These are phyloP conservation scores for pig (Sus scrofa) DNA, from an alignment of 2,113 vertebrate genomes.

Conservation along the genomic window T2T-Sscrofa CM000812.6:230509501-230510000, in stretches of 20 bases:
- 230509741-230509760: neutral
- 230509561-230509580: conserved; percentile 2
- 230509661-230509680: neutral
- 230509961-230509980: neutral
- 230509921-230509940: rapidly evolving
- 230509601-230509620: conserved; percentile 31
- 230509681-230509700: neutral
- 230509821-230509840: neutral
- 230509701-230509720: neutral
- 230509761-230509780: neutral
- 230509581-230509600: conserved; percentile 51
- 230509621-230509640: neutral
- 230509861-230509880: neutral
- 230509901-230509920: neutral
- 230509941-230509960: neutral
- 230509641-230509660: neutral
- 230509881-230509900: neutral
- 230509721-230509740: neutral
- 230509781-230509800: neutral
- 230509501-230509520: conserved; percentile 22
- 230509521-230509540: neutral
- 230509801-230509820: neutral
- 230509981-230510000: neutral
- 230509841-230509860: neutral
- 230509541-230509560: conserved; percentile 53